Evolutionary conservation across 2,113 vertebrate genomes (phyloP), one percentile per base, ranked within the genome.

Genomic region (Erythrocercus mccallii): DNA sequence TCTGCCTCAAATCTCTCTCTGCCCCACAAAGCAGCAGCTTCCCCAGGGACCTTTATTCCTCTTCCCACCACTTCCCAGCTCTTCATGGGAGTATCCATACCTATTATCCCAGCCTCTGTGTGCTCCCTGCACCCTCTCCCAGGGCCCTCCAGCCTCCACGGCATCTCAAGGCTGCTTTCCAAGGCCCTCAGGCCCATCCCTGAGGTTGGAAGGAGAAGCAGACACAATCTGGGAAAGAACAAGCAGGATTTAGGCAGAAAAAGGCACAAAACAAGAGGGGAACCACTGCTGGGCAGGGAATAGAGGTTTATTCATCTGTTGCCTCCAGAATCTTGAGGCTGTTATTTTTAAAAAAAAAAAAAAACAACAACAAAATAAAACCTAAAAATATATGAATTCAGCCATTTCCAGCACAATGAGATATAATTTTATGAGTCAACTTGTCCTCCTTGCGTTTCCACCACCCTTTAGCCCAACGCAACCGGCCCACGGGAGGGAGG

Each of bases 251-350:
- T 18, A 40, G 44, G 58, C 48, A 85, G 77, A 51, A 60, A 86
- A 53, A 89, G 79, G 81, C 86, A 92, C 74, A 60, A 35, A 91
- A 66, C 25, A 58, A 93, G 95, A 94, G 91, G 94, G 93, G 95
- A 95, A 50, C 2, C 9, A 30, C 88, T 93, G 86, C 93, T 69
- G 95, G 93, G 93, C 93, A 79, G 81, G 92, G 85, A 86, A 85
- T 4, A 31, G 87, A 93, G 88, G 78, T 96, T 97, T 95, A 93
- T 95, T 95, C 89, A 66, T 65, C 73, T 30, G 16, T 33, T 42
- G 44, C 89, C 84, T 65, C 87, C 57, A 66, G 78, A 80, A 95
- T 76, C 22, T 42, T 15, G 58, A 64, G 69, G 86, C 62, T 79
- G 48, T 12, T 42, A 0, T 21, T 37, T n/a, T 1, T 6, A 47